Evolutionary conservation across 92 coral and sea anemone species (phyloP).

Genomic region (Micromussa lordhowensis): DNA sequence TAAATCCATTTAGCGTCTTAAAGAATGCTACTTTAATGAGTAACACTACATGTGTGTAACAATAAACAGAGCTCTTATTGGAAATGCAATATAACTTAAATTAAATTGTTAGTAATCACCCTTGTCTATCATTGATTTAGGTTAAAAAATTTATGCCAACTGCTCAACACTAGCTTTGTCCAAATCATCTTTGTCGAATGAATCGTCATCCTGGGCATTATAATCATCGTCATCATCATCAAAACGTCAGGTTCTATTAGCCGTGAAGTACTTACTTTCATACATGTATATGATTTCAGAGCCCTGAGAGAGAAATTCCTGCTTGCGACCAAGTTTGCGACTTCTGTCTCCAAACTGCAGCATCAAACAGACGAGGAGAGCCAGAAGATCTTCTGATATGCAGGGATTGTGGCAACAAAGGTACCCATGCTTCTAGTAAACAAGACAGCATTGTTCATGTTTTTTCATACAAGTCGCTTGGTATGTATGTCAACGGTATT

Average conservation of each 20-base stretch:
- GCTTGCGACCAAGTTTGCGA: conserved; percentile 89
- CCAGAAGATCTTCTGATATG: conserved; percentile 90
- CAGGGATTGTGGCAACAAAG: conserved; percentile 98
- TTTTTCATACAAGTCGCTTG: not conserved
- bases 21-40: not conserved
- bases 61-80: no score
- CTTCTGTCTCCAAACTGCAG: conserved; percentile 97
- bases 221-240: not conserved
- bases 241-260: not conserved
- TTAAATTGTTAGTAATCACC: no score
- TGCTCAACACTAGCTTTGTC: not conserved
- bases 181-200: not conserved
- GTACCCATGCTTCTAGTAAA: conserved; percentile 32
- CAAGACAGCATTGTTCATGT: not conserved
- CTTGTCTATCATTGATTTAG: not conserved
- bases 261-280: no score
- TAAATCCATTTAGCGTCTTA: not conserved
- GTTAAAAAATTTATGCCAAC: not conserved
- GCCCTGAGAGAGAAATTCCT: conserved; percentile 96
- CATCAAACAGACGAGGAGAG: conserved; percentile 86
- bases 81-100: no score
- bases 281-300: conserved; percentile 4
- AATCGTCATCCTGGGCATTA: no score
- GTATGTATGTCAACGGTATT: no score
- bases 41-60: not conserved